Evolutionary conservation across 2,888 invertebrate genomes (phyloP).

Genomic region (Tetropium fuscum): DNA sequence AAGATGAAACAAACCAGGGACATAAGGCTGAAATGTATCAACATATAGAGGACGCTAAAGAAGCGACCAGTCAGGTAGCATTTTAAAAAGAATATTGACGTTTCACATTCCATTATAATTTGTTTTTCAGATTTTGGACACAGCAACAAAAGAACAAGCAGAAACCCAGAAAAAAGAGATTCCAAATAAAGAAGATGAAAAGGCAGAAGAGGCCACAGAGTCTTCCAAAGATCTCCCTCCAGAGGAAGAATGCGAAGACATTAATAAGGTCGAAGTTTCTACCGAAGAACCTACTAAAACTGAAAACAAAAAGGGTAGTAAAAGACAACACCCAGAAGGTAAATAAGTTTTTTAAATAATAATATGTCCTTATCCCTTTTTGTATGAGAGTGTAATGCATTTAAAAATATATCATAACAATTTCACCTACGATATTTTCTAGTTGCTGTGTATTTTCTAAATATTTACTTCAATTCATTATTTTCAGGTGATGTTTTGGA

Average conservation of each 20-base stretch:
- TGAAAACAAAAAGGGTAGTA: constrained; percentile 61
- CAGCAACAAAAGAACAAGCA: constrained; percentile 87
- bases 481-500: constrained; percentile 58
- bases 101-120: background rate
- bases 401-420: no score
- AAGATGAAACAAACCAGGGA: constrained; percentile 68
- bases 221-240: constrained; percentile 68
- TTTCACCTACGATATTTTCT: no score
- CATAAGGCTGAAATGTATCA: constrained; percentile 74
- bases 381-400: no score
- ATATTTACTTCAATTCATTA: no score
- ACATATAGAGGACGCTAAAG: constrained; percentile 85
- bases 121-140: constrained; percentile 71
- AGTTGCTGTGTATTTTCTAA: background rate
- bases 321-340: constrained; percentile 64
- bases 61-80: constrained; percentile 80
- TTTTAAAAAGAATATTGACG: constrained; percentile 4
- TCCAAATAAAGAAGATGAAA: constrained; percentile 69
- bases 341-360: background rate
- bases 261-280: constrained; percentile 50
- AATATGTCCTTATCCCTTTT: no score
- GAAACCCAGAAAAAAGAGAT: constrained; percentile 70
- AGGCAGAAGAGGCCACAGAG: constrained; percentile 71
- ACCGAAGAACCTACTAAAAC: constrained; percentile 67
- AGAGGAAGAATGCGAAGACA: constrained; percentile 59